Conservation (phyloP, 2,113 vertebrate species). For the Peromyscus leucopus region DNA sequence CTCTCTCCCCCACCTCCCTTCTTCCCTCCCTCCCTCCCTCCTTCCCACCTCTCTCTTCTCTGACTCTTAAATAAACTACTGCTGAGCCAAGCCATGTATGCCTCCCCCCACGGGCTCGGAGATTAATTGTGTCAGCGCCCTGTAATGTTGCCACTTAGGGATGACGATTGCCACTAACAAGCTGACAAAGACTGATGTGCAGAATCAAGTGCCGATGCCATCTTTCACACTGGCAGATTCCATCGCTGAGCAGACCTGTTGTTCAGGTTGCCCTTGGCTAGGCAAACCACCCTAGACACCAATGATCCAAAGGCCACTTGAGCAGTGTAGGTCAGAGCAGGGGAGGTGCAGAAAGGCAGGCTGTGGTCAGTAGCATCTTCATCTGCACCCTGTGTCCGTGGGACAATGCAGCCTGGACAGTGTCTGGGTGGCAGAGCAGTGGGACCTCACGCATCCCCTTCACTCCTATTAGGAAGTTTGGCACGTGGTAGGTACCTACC, state of each 20-base stretch:
- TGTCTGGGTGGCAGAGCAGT: background rate
- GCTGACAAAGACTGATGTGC: slow-evolving; percentile 36
- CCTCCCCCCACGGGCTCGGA: background rate
- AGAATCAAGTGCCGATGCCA: background rate
- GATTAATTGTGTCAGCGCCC: background rate
- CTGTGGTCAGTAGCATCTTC: background rate
- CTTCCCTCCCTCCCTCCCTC: background rate
- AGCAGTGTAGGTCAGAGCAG: background rate
- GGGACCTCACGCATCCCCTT: background rate
- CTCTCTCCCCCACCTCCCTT: background rate
- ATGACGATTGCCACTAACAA: slow-evolving; percentile 27
- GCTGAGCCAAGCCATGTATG: background rate
- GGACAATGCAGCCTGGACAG: background rate
- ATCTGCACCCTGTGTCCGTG: background rate
- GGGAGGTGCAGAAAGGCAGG: background rate
- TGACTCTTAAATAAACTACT: background rate
- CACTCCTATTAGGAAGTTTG: background rate
- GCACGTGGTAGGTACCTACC: background rate
- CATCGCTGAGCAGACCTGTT: slow-evolving; percentile 9
- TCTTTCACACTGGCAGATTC: slow-evolving; percentile 54
- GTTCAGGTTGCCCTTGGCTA: background rate
- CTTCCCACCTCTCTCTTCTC: background rate
- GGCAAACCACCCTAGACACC: slow-evolving; percentile 31
- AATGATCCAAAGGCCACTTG: slow-evolving; percentile 27
- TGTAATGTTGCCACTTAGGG: slow-evolving; percentile 29